Conservation (phyloP, 2,888 invertebrate species). For the Cosmorhoe ocellata region DNA sequence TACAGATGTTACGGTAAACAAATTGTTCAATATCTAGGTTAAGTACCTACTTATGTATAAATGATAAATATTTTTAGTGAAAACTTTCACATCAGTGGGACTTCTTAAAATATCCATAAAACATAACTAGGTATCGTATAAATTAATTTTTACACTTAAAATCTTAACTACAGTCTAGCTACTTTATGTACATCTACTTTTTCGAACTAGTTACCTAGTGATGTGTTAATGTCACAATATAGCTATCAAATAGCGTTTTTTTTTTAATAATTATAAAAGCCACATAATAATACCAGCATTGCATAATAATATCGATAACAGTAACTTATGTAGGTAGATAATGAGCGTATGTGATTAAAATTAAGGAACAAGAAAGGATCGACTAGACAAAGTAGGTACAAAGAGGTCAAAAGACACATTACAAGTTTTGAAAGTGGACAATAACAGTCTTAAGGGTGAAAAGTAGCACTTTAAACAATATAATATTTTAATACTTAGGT, state of each 20-base stretch:
- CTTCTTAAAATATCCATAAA: too few species aligned
- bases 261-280: slow-evolving; percentile 2
- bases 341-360: not conserved
- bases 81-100: too few species aligned
- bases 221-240: slow-evolving; percentile 14
- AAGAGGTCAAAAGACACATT: slow-evolving; percentile 46
- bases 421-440: slow-evolving; percentile 55
- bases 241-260: slow-evolving; percentile 19
- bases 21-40: too few species aligned
- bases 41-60: too few species aligned
- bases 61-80: too few species aligned
- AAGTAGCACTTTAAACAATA: slow-evolving; percentile 39
- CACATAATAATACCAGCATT: not conserved
- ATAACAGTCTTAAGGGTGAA: slow-evolving; percentile 69
- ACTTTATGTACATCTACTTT: too few species aligned
- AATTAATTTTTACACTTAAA: too few species aligned
- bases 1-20: too few species aligned
- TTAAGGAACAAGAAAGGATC: slow-evolving; percentile 1
- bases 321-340: not conserved
- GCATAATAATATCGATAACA: not conserved
- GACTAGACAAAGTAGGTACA: slow-evolving; percentile 9
- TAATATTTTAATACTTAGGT: too few species aligned
- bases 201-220: not conserved
- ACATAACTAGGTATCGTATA: too few species aligned
- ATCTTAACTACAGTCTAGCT: too few species aligned